Base-by-base conservation (phyloP, 2,113 vertebrate species). In the Aldabrachelys gigantea region DNA sequence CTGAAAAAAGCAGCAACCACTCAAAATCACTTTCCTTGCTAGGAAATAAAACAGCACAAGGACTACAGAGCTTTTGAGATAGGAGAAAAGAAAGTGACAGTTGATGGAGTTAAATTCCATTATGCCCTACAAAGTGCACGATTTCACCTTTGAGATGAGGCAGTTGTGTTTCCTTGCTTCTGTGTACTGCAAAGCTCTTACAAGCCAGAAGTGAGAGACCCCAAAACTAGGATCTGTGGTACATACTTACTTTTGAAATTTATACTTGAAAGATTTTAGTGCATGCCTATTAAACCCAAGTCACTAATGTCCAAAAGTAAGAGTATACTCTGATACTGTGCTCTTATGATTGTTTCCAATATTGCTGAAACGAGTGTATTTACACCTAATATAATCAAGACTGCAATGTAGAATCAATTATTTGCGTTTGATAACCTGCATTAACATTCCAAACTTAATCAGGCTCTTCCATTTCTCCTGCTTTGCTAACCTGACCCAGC, bases 171-270 rank as follows among this genome's bases (percentile, higher is more conserved):
- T 92, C 56, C 90, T 93, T 86, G 84, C 25, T 88, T 89, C 31
- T 56, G 0, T 13, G 5, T 78, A 38, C 81, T 49, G 87, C 89
- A 96, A 95, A 83, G 3, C 38, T 78, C 41, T 56, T 4, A 89
- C 76, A 41, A 94, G 87, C 91, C 87, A 92, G 90, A 92, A 93
- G 89, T 93, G 38, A 89, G 79, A 94, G 89, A 95, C 78, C 22
- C 81, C 86, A 75, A 50, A 81, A 80, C 14, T 25, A 31, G 82
- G 52, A 84, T 44, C 35, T 79, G 54, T 72, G 86, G 80, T 78
- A 93, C 27, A 54, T 16, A 57, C 17, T 47, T 44, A 49, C 56
- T 86, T 92, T 82, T 86, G 91, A 89, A 84, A 14, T 62, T 88
- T 95, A 82, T 54, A 35, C 35, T 31, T 1, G 7, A 24, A 31